A percentile compares a stretch with the other conserved stretches of the same genome.
Evolutionary conservation across 2,797 vertebrate species (phyloP).

Genomic region (Muraenolepis orangiensis): DNA sequence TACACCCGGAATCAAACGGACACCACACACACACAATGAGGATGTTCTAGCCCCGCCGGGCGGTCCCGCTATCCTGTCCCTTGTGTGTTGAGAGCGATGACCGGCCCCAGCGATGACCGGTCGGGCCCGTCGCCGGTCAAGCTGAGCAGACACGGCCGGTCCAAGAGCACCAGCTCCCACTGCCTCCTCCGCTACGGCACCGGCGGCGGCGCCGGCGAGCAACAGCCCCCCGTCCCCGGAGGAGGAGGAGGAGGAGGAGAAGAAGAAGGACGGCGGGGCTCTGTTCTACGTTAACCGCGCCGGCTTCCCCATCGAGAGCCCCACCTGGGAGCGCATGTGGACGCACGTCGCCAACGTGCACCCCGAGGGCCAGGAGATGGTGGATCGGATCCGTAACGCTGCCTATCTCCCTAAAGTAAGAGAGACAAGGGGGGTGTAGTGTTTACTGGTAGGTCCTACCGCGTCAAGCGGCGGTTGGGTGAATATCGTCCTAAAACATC

Average conservation of each 20-base stretch:
- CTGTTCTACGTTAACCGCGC: conserved; percentile 92
- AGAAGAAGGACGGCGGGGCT: conserved; percentile 89
- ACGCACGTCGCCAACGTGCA: conserved; percentile 86
- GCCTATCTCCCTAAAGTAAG: conserved; percentile 85
- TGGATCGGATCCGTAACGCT: conserved; percentile 83
- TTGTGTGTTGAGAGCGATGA: conserved; percentile 62
- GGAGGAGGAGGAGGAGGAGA: conserved; percentile 71
- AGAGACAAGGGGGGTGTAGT: neutral
- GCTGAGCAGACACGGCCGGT: conserved; percentile 80
- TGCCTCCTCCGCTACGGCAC: conserved; percentile 63
- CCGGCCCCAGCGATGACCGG: conserved; percentile 74
- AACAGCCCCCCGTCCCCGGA: conserved; percentile 75
- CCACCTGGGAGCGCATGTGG: conserved; percentile 97
- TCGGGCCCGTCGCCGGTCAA: conserved; percentile 68
- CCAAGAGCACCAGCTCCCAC: conserved; percentile 79
- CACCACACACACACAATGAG: neutral
- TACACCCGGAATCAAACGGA: conserved; percentile 3
- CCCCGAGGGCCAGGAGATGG: conserved; percentile 88
- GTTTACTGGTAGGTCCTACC: neutral
- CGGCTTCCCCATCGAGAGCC: conserved; percentile 88
- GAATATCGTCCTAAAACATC: neutral
- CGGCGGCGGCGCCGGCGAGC: conserved; percentile 51
- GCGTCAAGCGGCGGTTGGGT: neutral
- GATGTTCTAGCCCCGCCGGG: neutral
- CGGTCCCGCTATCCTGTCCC: conserved; percentile 20